These are phyloP conservation scores for Umimayanthus chanpuru DNA, from an alignment of 92 coral and sea anemone genomes.

Conservation along the genomic window DNA sequence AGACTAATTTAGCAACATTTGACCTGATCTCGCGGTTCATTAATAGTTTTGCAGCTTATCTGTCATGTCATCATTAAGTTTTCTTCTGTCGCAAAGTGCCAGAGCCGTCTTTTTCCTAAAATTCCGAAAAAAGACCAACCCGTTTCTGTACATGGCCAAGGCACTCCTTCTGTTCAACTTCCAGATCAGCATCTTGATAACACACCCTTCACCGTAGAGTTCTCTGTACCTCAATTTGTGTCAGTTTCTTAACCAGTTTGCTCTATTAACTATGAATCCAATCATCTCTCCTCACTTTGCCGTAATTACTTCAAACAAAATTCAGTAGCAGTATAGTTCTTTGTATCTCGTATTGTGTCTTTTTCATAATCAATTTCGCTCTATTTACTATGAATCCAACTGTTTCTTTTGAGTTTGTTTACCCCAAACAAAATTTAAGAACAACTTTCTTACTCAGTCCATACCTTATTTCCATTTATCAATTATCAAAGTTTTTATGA, in stretches of 20 bases:
- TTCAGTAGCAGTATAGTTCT: too few species aligned
- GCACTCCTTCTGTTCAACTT: conserved; percentile 46
- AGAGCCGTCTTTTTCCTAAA: conserved; percentile 52
- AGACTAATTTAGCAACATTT: conserved; percentile 54
- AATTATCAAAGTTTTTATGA: too few species aligned
- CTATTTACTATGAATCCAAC: too few species aligned
- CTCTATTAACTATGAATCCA: too few species aligned
- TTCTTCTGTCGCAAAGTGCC: conserved; percentile 61
- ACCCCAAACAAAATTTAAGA: too few species aligned
- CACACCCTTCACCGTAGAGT: background rate
- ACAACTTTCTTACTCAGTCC: too few species aligned
- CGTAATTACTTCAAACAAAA: too few species aligned
- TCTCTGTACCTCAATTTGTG: background rate
- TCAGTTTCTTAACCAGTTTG: background rate
- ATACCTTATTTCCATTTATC: too few species aligned
- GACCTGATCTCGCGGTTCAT: conserved; percentile 58
- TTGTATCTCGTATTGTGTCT: too few species aligned
- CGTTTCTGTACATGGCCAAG: conserved; percentile 63
- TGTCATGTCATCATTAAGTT: conserved; percentile 57
- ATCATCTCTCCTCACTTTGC: too few species aligned
- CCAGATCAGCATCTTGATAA: conserved; percentile 30
- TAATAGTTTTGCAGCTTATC: conserved; percentile 64
- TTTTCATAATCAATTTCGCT: too few species aligned
- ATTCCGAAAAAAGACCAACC: conserved; percentile 63
- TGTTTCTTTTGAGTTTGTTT: too few species aligned